Conservation (phyloP, 2,113 vertebrate species). For the Strix uralensis region DNA sequence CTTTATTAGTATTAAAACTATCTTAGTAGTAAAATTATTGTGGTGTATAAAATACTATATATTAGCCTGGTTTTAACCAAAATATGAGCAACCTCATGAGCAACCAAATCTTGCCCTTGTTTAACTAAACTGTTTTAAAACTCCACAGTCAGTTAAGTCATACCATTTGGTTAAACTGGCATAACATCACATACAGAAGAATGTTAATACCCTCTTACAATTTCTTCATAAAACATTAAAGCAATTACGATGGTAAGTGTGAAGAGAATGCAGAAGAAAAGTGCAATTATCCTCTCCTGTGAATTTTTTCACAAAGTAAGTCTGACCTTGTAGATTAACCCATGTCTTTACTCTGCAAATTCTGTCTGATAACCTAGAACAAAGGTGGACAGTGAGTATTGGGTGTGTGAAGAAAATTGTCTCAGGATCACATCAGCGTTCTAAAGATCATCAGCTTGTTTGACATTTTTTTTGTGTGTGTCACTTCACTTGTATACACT, state of each 20-base stretch:
- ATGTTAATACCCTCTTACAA: not conserved
- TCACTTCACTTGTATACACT: not conserved
- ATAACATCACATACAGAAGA: not conserved
- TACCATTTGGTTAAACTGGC: not conserved
- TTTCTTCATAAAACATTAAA: slow-evolving; percentile 9
- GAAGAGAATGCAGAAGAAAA: not conserved
- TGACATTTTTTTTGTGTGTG: not conserved
- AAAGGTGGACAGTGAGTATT: not conserved
- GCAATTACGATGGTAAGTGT: not conserved
- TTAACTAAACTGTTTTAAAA: not conserved
- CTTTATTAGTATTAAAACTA: not conserved
- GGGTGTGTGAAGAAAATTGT: not conserved
- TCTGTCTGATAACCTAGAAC: not conserved
- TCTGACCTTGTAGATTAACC: not conserved
- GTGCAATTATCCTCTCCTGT: not conserved
- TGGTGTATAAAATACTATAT: not conserved
- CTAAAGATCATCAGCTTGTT: not conserved
- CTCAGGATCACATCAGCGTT: not conserved
- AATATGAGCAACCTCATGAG: not conserved
- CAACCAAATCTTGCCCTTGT: not conserved
- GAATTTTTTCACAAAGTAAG: slow-evolving; percentile 7
- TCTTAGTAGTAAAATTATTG: not conserved
- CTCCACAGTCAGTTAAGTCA: not conserved
- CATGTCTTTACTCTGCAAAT: slow-evolving; percentile 2
- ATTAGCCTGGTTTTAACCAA: not conserved